These are phyloP conservation scores for Diacarnus erythraeanus DNA, from an alignment of 37 sponge, comb jelly and placozoan species.

Conservation along the genomic window DNA sequence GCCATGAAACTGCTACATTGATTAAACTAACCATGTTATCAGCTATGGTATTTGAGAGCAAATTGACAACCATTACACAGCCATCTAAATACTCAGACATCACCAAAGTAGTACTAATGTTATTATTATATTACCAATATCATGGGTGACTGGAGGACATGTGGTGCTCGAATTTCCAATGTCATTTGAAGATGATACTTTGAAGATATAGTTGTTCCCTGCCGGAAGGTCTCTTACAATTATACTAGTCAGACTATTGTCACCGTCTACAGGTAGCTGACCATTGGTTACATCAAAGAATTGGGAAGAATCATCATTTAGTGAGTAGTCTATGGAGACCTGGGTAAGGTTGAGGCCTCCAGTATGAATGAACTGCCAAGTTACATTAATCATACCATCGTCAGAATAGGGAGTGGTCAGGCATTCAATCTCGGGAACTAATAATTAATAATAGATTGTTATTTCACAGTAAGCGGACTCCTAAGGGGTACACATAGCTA, in stretches of 20 bases:
- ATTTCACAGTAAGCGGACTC: too few species aligned
- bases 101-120: too few species aligned
- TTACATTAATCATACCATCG: not conserved
- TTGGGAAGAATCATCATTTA: not conserved
- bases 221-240: not conserved
- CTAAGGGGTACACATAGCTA: too few species aligned
- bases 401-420: not conserved
- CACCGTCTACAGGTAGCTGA: not conserved
- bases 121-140: too few species aligned
- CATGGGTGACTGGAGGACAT: slow-evolving; percentile 11
- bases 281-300: not conserved
- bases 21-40: too few species aligned
- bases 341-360: slow-evolving; percentile 31
- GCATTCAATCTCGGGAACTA: slow-evolving; percentile 11
- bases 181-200: not conserved
- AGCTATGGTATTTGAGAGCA: too few species aligned
- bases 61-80: too few species aligned
- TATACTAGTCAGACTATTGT: not conserved
- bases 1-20: too few species aligned
- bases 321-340: not conserved
- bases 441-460: too few species aligned
- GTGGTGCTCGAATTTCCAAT: not conserved
- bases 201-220: slow-evolving; percentile 4
- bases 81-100: too few species aligned
- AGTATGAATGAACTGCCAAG: slow-evolving; percentile 18